A percentile compares a stretch with the other conserved stretches of the same genome.
Conservation (phyloP, 2,888 invertebrate species). For the Ypsolopha sequella region DNA sequence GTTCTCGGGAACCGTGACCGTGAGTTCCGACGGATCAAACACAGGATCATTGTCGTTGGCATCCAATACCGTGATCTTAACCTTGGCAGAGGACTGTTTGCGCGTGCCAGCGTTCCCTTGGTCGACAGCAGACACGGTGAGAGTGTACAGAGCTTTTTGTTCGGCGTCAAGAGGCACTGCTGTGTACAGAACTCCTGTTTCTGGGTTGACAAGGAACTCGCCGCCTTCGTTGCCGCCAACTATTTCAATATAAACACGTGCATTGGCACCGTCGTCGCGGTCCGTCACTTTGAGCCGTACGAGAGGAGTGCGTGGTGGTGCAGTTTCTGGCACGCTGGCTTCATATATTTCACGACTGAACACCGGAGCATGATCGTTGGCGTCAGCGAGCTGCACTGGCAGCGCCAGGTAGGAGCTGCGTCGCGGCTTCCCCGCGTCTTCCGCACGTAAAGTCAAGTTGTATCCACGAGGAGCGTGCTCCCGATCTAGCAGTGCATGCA, state of each 20-base stretch:
- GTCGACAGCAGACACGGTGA: conserved; percentile 92
- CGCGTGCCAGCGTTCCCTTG: conserved; percentile 86
- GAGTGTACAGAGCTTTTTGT: conserved; percentile 82
- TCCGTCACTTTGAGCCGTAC: conserved; percentile 90
- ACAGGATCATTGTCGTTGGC: conserved; percentile 95
- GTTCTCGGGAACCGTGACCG: conserved; percentile 87
- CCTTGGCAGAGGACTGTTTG: conserved; percentile 90
- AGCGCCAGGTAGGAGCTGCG: conserved; percentile 84
- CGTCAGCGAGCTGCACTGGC: conserved; percentile 83
- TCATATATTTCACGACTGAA: conserved; percentile 90
- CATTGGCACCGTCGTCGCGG: conserved; percentile 81
- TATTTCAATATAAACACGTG: conserved; percentile 87
- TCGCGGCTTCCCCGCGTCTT: conserved; percentile 85
- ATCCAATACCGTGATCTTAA: conserved; percentile 89
- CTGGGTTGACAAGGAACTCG: conserved; percentile 88
- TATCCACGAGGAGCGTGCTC: conserved; percentile 85
- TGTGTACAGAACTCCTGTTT: conserved; percentile 91
- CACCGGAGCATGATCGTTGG: conserved; percentile 89
- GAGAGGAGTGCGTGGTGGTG: conserved; percentile 90
- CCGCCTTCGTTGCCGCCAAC: conserved; percentile 93
- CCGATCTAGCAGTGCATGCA: conserved; percentile 82
- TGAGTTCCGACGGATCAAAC: conserved; percentile 79
- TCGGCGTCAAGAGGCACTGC: conserved; percentile 88
- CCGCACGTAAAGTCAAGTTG: conserved; percentile 87
- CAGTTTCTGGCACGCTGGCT: conserved; percentile 88